Base-by-base conservation (phyloP, 2,797 vertebrate genomes). In the Pseudochirops cupreus region DNA sequence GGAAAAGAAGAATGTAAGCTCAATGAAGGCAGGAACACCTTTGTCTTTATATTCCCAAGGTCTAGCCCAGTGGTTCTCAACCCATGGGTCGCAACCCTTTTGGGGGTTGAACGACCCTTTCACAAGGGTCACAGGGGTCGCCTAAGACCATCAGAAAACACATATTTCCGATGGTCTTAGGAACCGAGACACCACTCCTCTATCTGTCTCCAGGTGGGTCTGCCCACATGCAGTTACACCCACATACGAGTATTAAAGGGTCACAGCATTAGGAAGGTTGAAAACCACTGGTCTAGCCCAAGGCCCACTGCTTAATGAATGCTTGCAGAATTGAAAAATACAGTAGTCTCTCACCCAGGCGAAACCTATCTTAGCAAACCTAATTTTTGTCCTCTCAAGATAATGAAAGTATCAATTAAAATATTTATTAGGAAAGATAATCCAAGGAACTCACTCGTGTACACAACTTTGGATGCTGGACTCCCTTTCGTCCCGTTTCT, bases 361-460 rank as follows among this genome's bases (percentile, higher is more conserved):
- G 46, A 54, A 90, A 90, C 18, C 90, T 55, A 56, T 0, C 5
- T 21, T 13, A 62, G 28, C 56, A 91, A 11, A 5, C 90, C 89
- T 53, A 16, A 52, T 21, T 90, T 90, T 56, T 59, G 33, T 55
- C 67, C n/a, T 91, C 26, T 94, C 67, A 29, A 0, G 14, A 91
- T 24, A 54, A 91, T 24, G 31, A 39, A 28, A 67, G 28, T 26
- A 26, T 12, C 50, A 4, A 56, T 21, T 14, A 62, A 58, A n/a
- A 3, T 1, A 53, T 46, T 33, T n/a, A 62, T 87, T 14, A 5
- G 1, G 5, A 58, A 82, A 33, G 58, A 55, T 3, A 0, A 39
- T 82, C 28, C 33, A 6, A 50, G 59, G 93, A n/a, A 97, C 96
- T 97, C 91, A 96, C 91, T 90, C 94, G 95, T 97, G 59, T 74